These are phyloP conservation scores for Vanessa cardui DNA, from an alignment of 2,888 invertebrate species.

Conservation along the genomic window DNA sequence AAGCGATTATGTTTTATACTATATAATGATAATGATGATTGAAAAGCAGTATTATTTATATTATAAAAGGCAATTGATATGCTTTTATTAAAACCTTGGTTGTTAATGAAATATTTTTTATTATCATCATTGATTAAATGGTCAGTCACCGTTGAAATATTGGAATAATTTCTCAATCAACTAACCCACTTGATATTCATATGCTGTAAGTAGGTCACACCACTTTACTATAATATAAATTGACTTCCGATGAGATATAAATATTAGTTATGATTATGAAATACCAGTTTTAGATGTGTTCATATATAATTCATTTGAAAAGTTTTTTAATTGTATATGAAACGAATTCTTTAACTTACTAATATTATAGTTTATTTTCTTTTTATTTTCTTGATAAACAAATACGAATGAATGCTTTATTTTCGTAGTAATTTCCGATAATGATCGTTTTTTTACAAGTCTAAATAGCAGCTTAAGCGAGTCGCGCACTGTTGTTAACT, in stretches of 20 bases:
- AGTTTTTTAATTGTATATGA: too few relatives aligned
- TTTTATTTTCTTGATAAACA: background rate
- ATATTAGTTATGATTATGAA: background rate
- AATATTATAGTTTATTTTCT: too few relatives aligned
- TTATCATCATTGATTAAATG: background rate
- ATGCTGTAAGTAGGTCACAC: background rate
- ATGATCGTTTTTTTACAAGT: background rate
- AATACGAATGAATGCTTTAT: background rate
- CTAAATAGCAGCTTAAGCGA: background rate
- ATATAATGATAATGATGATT: too few relatives aligned
- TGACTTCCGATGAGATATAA: background rate
- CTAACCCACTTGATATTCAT: constrained; percentile 4
- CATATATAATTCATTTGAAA: too few relatives aligned
- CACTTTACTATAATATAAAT: background rate
- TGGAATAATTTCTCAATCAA: constrained; percentile 7
- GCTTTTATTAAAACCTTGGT: too few relatives aligned
- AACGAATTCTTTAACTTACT: too few relatives aligned
- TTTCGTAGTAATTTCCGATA: background rate
- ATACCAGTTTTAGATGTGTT: background rate
- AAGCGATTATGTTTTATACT: too few relatives aligned
- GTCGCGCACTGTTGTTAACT: constrained; percentile 3
- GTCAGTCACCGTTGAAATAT: background rate
- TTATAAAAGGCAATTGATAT: too few relatives aligned
- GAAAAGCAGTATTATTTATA: too few relatives aligned
- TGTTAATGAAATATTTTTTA: background rate